Evolutionary conservation across 2,113 vertebrate genomes (phyloP).

Genomic region (Scomber colias): DNA sequence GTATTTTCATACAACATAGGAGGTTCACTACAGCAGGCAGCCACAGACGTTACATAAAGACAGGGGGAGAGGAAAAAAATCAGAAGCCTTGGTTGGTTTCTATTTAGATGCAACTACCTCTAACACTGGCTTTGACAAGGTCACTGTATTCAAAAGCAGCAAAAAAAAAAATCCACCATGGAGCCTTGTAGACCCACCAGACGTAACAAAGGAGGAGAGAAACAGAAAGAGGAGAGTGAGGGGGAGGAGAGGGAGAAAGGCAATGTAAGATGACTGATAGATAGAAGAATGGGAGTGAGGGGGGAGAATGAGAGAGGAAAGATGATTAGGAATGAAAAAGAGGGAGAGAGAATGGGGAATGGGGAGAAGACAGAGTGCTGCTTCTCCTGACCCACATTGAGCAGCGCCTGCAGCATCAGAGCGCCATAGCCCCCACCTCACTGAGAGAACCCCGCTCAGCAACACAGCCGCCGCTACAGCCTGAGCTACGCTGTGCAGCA

Average conservation of each 20-base stretch:
- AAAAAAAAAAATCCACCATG: constrained; percentile 30
- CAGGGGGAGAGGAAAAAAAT: background rate
- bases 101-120: constrained; percentile 40
- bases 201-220: constrained; percentile 72
- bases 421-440: constrained; percentile 74
- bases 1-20: constrained; percentile 46
- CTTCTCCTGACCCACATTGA: constrained; percentile 87
- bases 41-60: constrained; percentile 68
- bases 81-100: background rate
- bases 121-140: constrained; percentile 68
- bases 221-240: constrained; percentile 32
- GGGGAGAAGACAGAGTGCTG: constrained; percentile 70
- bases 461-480: constrained; percentile 64
- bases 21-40: constrained; percentile 39
- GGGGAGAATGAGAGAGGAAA: constrained; percentile 28
- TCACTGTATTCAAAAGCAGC: constrained; percentile 63
- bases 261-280: constrained; percentile 47
- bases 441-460: constrained; percentile 69
- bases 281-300: constrained; percentile 38
- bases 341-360: constrained; percentile 49
- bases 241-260: constrained; percentile 44
- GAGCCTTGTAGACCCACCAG: constrained; percentile 55
- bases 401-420: constrained; percentile 80
- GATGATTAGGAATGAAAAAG: constrained; percentile 52
- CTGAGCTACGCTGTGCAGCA: constrained; percentile 63